These are phyloP conservation scores for Castor canadensis DNA, from an alignment of 2,113 vertebrate species.

Conservation along the genomic window DNA sequence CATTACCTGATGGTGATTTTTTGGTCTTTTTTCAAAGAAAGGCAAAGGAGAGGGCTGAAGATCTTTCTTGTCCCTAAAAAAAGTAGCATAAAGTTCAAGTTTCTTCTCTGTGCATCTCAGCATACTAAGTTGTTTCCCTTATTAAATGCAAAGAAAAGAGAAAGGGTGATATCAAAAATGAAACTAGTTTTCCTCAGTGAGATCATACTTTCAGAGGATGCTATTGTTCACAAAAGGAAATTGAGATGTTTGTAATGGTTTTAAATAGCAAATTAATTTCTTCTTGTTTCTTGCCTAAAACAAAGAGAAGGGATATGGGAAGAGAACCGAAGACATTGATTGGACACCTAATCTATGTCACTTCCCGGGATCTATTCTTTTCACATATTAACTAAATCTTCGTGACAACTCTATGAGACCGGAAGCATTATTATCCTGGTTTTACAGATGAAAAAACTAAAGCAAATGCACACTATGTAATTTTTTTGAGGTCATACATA, in stretches of 20 bases:
- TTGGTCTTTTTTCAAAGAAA: constrained; percentile 65
- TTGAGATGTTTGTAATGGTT: constrained; percentile 24
- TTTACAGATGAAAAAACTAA: constrained; percentile 28
- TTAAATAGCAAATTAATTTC: constrained; percentile 48
- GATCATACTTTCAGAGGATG: constrained; percentile 10
- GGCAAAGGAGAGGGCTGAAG: constrained; percentile 36
- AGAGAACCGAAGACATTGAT: background rate
- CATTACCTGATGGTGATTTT: constrained; percentile 56
- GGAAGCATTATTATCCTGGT: background rate
- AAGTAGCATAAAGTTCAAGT: constrained; percentile 3
- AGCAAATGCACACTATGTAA: background rate
- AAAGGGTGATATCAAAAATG: constrained; percentile 46
- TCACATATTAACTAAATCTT: constrained; percentile 35
- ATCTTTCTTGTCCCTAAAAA: constrained; percentile 39
- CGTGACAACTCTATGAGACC: background rate
- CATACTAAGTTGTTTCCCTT: constrained; percentile 53
- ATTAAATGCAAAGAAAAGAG: constrained; percentile 32
- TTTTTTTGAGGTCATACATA: constrained; percentile 13
- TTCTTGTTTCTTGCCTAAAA: background rate
- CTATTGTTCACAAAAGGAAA: constrained; percentile 44
- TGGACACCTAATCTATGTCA: background rate
- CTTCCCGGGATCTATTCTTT: background rate
- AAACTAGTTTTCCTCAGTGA: constrained; percentile 27
- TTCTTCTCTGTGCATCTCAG: constrained; percentile 3
- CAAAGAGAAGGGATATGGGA: background rate